Evolutionary conservation across 2,113 vertebrate genomes (phyloP), one percentile per base, ranked within the genome.

Genomic region (Myiagra hebetior): DNA sequence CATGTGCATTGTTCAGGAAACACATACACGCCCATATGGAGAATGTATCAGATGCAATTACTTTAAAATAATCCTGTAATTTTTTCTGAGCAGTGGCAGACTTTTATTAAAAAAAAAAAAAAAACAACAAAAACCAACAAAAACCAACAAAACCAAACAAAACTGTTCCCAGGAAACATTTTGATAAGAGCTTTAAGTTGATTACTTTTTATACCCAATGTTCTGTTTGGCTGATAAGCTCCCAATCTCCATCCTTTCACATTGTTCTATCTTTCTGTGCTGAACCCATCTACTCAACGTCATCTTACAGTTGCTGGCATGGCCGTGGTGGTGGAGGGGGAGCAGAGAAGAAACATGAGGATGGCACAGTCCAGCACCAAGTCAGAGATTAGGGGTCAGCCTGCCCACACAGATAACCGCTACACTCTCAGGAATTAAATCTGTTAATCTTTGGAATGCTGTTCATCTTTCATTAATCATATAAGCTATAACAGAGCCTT

Each of bases 181-280:
- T 96, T 97, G 97, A 98, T 98, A 98, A 98, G 95, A 97, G 97
- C 86, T 95, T 98, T 96, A 96, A 89, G 91, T 96, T 98, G 98
- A 98, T 98, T 98, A 94, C 96, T 98, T 98, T 97, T 97, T 96
- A 95, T 95, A 97, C 94, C 92, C 74, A 2, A 49, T 95, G 96
- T 98, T 94, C 92, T 97, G 74, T 95, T 97, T 83, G 87, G 78
- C 83, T 93, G 98, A 98, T 98, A 98, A 98, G 92, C 95, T 95
- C 52, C 80, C 95, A 97, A 60, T 98, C 97, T 98, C 89, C 70
- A 74, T 95, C 92, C 50, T 94, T 96, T 96, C 97, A 97, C 96
- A 97, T 98, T 98, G 98, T 98, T 98, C 97, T 97, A 98, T 98
- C 98, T 98, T 90, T 68, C 69, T 53, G n/a, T 63, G 41, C 96